Evolutionary conservation across 2,797 vertebrate species (phyloP), one percentile per base, ranked within the genome.

Genomic region (Peromyscus nudipes): DNA sequence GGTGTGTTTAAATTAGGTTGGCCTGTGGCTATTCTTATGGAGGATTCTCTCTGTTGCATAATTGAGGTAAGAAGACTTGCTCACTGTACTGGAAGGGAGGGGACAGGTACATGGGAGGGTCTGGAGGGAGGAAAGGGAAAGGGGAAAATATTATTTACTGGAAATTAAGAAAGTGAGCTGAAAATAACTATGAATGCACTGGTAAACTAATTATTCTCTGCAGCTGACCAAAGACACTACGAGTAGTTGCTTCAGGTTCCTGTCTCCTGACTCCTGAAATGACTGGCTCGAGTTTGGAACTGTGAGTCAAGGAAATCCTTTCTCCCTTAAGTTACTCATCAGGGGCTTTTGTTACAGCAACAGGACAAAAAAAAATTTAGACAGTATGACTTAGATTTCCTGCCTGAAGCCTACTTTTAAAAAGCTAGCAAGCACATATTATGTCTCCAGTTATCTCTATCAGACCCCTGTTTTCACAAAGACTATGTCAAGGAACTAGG

Each of bases 401-500:
- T 87, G 81, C 13, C 1, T 27, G 43, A 69, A 73, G 55, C 67
- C 57, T 96, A 71, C 85, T 87, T 82, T 40, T 67, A 91, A 89
- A 91, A 89, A 94, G 37, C 71, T 67, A 75, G 13, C 37, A 88
- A 73, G 19, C 21, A 67, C 37, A 52, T 4, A 1, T 3, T 29
- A 57, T 16, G 3, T 89, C 43, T 94, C 14, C 75, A 69, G 57
- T n/a, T 90, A 34, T 64, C 46, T 80, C 69, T 55, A 90, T 9
- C 43, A 75, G 82, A 71, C 90, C 34, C 60, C 69, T 91, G 37
- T 81, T 91, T 95, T 62, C 52, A 94, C 43, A n/a, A 92, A 86
- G 46, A 31, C 65, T 81, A 27, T 83, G 77, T 94, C 76, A 90
- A n/a, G 92, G 77, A 96, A 88, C 79, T 40, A 27, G 16, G 27